phyloP scores from a whole-genome alignment of 35 echinoderm and acorn worm species.

The Holothuria glaberrima region DNA sequence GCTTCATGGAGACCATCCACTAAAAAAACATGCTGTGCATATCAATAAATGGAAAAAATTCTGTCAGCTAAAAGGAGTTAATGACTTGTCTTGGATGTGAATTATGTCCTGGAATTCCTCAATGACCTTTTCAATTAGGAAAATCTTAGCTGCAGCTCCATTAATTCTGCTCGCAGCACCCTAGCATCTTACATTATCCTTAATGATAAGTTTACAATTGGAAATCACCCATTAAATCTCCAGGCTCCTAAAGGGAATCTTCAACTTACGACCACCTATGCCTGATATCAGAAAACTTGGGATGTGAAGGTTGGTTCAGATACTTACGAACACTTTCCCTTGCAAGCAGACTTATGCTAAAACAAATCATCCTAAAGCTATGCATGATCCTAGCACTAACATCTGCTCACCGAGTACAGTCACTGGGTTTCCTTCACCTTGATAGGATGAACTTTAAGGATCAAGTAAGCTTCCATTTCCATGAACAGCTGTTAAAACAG shows the following conservation, averaged over 20 bases:
- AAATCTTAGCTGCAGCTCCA: conserved; percentile 25
- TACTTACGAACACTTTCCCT: conserved; percentile 12
- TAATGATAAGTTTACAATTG: conserved; percentile 12
- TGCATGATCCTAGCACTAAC: conserved; percentile 54
- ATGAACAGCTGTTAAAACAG: conserved; percentile 72
- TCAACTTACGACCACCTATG: conserved; percentile 14
- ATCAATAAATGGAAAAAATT: no score
- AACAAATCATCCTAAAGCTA: conserved; percentile 31
- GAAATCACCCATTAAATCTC: conserved; percentile 23
- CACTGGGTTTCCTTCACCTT: conserved; percentile 37
- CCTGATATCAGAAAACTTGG: conserved; percentile 50
- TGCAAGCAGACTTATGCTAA: conserved; percentile 11
- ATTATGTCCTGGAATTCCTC: no score
- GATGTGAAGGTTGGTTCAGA: conserved; percentile 52
- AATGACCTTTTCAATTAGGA: no score
- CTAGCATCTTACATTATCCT: conserved; percentile 4
- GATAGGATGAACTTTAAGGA: conserved; percentile 22
- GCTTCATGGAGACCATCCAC: no score
- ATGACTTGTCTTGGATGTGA: no score
- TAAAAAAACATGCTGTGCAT: no score
- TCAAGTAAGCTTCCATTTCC: conserved; percentile 34
- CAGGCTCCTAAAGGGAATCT: conserved; percentile 49
- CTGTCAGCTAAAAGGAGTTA: no score
- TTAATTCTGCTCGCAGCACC: conserved; percentile 16
- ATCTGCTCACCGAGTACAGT: conserved; percentile 57